A percentile compares a stretch with the other conserved stretches of the same genome.
These are phyloP conservation scores for Xenops minutus DNA, from an alignment of 2,797 vertebrate genomes.

Conservation along the genomic window DNA sequence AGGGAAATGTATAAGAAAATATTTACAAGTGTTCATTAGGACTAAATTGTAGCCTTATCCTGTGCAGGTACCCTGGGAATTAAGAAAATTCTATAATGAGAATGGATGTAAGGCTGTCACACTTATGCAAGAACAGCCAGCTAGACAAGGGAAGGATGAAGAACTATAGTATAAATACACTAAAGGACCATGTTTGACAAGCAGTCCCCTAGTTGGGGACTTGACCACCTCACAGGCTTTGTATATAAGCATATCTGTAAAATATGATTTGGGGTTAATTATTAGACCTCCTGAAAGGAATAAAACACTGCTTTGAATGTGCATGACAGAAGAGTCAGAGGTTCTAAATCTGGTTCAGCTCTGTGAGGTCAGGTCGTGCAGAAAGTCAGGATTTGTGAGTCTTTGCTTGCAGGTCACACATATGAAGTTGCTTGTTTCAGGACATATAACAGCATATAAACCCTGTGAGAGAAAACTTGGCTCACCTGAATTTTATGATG, in stretches of 20 bases:
- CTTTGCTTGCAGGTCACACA: background rate
- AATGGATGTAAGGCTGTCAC: background rate
- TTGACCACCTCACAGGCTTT: background rate
- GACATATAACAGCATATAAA: background rate
- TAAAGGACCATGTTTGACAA: background rate
- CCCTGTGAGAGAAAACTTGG: background rate
- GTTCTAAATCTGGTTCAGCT: background rate
- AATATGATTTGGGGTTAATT: background rate
- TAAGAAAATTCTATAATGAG: slow-evolving; percentile 23
- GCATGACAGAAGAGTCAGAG: background rate
- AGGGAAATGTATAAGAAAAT: slow-evolving; percentile 42
- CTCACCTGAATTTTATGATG: background rate
- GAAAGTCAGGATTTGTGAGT: background rate
- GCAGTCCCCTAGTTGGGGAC: background rate
- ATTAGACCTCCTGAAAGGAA: background rate
- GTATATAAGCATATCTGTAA: background rate
- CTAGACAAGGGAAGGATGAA: background rate
- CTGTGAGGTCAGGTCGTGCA: background rate
- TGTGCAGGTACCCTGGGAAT: background rate
- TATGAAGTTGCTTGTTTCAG: background rate
- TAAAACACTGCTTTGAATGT: background rate
- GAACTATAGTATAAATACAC: background rate
- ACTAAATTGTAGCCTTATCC: slow-evolving; percentile 43
- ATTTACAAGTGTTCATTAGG: slow-evolving; percentile 46
- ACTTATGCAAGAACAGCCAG: background rate